These are phyloP conservation scores for Herpailurus yagouaroundi DNA, from an alignment of 2,113 vertebrate genomes.

Conservation along the genomic window DNA sequence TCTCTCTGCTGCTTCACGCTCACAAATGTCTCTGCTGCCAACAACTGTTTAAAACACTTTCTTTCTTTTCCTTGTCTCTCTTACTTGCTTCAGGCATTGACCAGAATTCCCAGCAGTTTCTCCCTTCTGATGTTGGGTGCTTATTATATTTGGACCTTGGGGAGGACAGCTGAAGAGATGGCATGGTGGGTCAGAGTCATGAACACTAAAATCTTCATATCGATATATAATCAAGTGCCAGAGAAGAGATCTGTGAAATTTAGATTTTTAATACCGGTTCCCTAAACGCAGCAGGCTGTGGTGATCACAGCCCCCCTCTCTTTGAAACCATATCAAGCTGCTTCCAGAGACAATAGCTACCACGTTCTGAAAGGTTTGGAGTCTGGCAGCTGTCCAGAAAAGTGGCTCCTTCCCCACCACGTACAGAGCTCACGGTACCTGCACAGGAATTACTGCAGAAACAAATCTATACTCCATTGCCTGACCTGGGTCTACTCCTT, in stretches of 20 bases:
- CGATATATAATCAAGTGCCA: background rate
- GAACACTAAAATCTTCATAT: background rate
- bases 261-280: conserved; percentile 22
- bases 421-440: conserved; percentile 48
- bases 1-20: background rate
- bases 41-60: background rate
- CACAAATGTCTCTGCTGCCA: background rate
- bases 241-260: conserved; percentile 34
- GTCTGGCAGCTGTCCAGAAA: conserved; percentile 31
- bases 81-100: background rate
- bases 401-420: background rate
- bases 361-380: background rate
- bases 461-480: conserved; percentile 39
- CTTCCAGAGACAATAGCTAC: background rate
- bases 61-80: background rate
- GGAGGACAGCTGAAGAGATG: background rate
- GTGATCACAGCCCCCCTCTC: background rate
- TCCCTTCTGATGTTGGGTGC: background rate
- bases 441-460: background rate
- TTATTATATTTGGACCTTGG: background rate
- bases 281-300: conserved; percentile 36
- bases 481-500: conserved; percentile 54
- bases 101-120: background rate
- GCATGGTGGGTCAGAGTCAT: background rate
- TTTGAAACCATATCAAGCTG: conserved; percentile 55